Percentiles rank a stretch among this genome's conserved stretches.
phyloP scores from a whole-genome alignment of 2,113 vertebrate genomes.

The Pygoscelis antarcticus region DNA sequence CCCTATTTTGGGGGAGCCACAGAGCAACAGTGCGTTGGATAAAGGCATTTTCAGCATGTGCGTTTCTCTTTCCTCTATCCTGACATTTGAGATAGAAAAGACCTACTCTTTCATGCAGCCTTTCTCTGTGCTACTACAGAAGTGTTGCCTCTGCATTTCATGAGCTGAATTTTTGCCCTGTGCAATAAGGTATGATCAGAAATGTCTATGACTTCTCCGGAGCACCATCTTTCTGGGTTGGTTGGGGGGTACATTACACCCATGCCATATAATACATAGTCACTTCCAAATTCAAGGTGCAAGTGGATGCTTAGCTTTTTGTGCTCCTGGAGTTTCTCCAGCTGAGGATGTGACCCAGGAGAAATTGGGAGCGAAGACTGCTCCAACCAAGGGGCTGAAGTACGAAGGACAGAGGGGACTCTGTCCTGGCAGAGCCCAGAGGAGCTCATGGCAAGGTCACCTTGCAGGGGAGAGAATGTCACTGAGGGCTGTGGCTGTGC shows the following conservation, averaged over 20 bases:
- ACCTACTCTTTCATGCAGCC: no score
- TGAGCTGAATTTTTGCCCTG: neutral
- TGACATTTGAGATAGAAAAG: neutral
- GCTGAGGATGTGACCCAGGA: neutral
- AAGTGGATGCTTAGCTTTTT: no score
- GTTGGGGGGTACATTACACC: no score
- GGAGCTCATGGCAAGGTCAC: neutral
- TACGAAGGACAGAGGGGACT: neutral
- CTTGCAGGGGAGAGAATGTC: neutral
- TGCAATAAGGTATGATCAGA: neutral
- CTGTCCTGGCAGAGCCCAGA: neutral
- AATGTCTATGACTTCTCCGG: no score
- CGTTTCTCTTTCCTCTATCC: neutral
- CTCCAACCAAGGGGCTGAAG: neutral
- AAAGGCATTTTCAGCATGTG: neutral
- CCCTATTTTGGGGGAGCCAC: neutral
- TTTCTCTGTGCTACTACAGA: neutral
- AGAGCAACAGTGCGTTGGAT: neutral
- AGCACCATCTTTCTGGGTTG: no score
- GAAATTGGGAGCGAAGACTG: neutral
- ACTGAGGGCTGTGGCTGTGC: rapidly evolving
- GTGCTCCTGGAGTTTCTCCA: neutral
- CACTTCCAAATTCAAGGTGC: no score
- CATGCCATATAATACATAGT: no score
- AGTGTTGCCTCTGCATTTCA: no score